phyloP scores from a whole-genome alignment of 1,140 invertebrate species.

The Micrasema longulum region DNA sequence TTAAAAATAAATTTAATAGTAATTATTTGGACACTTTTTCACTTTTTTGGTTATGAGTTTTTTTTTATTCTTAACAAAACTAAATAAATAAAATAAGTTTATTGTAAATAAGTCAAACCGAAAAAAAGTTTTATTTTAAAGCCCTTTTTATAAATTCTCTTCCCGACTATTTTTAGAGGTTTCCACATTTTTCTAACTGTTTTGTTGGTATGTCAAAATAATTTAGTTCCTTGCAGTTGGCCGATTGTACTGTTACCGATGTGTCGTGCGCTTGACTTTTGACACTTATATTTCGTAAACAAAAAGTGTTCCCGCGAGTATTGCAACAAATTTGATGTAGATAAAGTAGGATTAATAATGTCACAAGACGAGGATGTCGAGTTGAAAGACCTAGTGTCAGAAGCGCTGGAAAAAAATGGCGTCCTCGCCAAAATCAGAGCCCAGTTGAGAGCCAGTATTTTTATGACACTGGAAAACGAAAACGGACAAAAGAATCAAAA shows the following conservation, averaged over 20 bases:
- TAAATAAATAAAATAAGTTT: too few species aligned
- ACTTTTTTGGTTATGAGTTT: too few species aligned
- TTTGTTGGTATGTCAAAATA: too few species aligned
- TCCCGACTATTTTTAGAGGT: too few species aligned
- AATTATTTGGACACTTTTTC: too few species aligned
- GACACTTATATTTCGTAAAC: conserved; percentile 41
- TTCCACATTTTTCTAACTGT: too few species aligned
- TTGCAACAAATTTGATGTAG: not conserved
- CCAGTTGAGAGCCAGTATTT: conserved; percentile 65
- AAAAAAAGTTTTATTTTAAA: too few species aligned
- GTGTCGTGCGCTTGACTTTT: conserved; percentile 37
- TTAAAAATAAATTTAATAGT: too few species aligned
- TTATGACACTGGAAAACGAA: conserved; percentile 66
- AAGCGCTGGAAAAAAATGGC: conserved; percentile 67
- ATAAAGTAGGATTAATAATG: conserved; percentile 55
- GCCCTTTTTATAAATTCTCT: too few species aligned
- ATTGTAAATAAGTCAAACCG: too few species aligned
- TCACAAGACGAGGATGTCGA: conserved; percentile 67
- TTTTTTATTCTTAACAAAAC: too few species aligned
- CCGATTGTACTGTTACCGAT: not conserved
- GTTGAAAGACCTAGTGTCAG: conserved; percentile 65
- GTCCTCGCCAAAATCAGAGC: conserved; percentile 67
- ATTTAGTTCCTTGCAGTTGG: conserved; percentile 16
- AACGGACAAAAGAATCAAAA: conserved; percentile 63
- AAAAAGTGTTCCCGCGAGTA: conserved; percentile 12